Percentiles rank a stretch among this genome's conserved stretches.
phyloP scores from a whole-genome alignment of 2,113 vertebrate species.

The Lethenteron camtschaticum region DNA sequence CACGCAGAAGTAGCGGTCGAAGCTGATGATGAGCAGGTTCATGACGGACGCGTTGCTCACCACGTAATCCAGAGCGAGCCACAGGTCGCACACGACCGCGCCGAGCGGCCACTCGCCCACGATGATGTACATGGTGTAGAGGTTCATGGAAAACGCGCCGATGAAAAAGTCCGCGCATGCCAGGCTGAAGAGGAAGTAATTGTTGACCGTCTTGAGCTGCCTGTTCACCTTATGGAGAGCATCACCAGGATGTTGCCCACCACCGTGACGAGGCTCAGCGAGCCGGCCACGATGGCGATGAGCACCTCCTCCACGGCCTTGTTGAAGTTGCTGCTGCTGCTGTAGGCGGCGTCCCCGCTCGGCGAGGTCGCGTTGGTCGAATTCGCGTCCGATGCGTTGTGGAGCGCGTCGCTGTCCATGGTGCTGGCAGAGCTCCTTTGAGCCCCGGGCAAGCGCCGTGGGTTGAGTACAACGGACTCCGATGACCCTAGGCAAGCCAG shows the following conservation, averaged over 20 bases:
- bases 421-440: too few relatives aligned
- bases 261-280: slow-evolving; percentile 77
- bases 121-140: slow-evolving; percentile 83
- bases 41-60: slow-evolving; percentile 91
- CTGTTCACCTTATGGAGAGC: slow-evolving; percentile 96
- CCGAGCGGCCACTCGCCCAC: slow-evolving; percentile 90
- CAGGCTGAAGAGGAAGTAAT: slow-evolving; percentile 90
- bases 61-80: slow-evolving; percentile 86
- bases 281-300: slow-evolving; percentile 71
- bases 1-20: slow-evolving; percentile 92
- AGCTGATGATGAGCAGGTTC: slow-evolving; percentile 94
- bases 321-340: slow-evolving; percentile 23
- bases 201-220: slow-evolving; percentile 92
- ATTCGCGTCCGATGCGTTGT: too few relatives aligned
- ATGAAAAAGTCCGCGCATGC: slow-evolving; percentile 89
- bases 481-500: too few relatives aligned
- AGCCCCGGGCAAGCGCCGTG: too few relatives aligned
- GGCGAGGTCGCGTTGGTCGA: too few relatives aligned
- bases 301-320: slow-evolving; percentile 85
- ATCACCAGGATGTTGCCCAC: slow-evolving; percentile 93
- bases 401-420: too few relatives aligned
- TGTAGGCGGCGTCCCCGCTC: too few relatives aligned
- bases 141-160: slow-evolving; percentile 86
- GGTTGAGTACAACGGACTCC: too few relatives aligned
- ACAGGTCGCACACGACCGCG: slow-evolving; percentile 75